phyloP scores from a whole-genome alignment of 2,888 invertebrate species.

The Polymixis flavicincta region DNA sequence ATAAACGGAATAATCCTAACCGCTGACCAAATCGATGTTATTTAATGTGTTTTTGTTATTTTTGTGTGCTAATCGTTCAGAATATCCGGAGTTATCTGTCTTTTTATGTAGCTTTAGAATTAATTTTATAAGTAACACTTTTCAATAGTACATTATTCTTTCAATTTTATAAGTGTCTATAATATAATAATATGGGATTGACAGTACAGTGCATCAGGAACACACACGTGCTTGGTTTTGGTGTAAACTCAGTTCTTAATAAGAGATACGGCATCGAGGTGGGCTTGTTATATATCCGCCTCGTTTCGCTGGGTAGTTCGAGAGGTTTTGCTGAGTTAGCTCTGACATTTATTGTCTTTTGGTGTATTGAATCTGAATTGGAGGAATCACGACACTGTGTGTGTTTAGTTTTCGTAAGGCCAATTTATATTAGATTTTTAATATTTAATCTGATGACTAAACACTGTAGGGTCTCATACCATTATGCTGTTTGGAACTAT shows the following conservation, averaged over 20 bases:
- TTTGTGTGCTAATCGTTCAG: slow-evolving; percentile 44
- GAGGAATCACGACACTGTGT: slow-evolving; percentile 21
- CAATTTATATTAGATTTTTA: slow-evolving; percentile 40
- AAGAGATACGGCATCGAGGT: not conserved
- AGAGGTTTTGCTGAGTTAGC: slow-evolving; percentile 9
- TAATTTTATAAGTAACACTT: slow-evolving; percentile 17
- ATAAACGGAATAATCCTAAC: not conserved
- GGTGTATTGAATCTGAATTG: slow-evolving; percentile 11
- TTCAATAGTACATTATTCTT: slow-evolving; percentile 37
- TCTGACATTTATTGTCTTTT: slow-evolving; percentile 25
- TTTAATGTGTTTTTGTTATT: slow-evolving; percentile 9
- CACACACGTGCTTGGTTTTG: slow-evolving; percentile 34
- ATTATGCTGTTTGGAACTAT: slow-evolving; percentile 20
- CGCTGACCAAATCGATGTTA: slow-evolving; percentile 18
- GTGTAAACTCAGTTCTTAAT: slow-evolving; percentile 11
- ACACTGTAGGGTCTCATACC: slow-evolving; percentile 31
- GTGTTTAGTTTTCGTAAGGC: slow-evolving; percentile 55
- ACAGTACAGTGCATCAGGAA: slow-evolving; percentile 30
- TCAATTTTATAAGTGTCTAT: slow-evolving; percentile 40
- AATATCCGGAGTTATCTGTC: slow-evolving; percentile 19
- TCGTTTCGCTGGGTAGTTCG: not conserved
- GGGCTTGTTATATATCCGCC: not conserved
- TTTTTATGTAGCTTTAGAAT: slow-evolving; percentile 40
- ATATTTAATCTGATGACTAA: slow-evolving; percentile 37
- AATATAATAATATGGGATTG: slow-evolving; percentile 25